phyloP scores from a whole-genome alignment of 2,797 vertebrate species.

The Phrynocephalus guinanensis region DNA sequence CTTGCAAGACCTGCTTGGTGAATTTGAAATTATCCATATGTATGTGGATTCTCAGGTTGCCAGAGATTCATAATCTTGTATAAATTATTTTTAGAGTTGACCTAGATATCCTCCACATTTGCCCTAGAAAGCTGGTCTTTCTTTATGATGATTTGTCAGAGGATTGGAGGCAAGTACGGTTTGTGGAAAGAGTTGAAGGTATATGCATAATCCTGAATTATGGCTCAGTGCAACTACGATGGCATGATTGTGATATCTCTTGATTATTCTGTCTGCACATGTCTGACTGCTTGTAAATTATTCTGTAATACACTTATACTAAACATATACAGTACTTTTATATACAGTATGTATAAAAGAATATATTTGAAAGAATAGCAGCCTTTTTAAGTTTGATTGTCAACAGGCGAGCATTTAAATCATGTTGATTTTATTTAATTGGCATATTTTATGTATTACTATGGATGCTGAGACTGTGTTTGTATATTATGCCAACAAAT shows the following conservation, averaged over 20 bases:
- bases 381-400: too few species aligned
- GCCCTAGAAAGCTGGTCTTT: constrained; percentile 58
- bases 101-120: constrained; percentile 57
- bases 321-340: not conserved
- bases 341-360: too few species aligned
- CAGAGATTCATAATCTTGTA: constrained; percentile 62
- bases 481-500: too few species aligned
- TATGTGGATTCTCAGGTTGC: constrained; percentile 52
- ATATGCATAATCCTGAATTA: not conserved
- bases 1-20: constrained; percentile 34
- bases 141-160: constrained; percentile 33
- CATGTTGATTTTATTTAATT: too few species aligned
- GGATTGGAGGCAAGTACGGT: too few species aligned
- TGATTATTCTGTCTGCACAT: not conserved
- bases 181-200: too few species aligned
- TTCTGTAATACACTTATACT: not conserved
- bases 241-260: not conserved
- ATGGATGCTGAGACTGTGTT: too few species aligned
- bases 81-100: constrained; percentile 69
- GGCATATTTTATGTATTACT: too few species aligned
- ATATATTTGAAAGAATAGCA: too few species aligned
- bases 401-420: too few species aligned
- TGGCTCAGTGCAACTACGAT: not conserved
- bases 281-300: not conserved
- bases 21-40: constrained; percentile 62